These are phyloP conservation scores for Emberiza fucata DNA, from an alignment of 2,113 vertebrate genomes.

Conservation along the genomic window DNA sequence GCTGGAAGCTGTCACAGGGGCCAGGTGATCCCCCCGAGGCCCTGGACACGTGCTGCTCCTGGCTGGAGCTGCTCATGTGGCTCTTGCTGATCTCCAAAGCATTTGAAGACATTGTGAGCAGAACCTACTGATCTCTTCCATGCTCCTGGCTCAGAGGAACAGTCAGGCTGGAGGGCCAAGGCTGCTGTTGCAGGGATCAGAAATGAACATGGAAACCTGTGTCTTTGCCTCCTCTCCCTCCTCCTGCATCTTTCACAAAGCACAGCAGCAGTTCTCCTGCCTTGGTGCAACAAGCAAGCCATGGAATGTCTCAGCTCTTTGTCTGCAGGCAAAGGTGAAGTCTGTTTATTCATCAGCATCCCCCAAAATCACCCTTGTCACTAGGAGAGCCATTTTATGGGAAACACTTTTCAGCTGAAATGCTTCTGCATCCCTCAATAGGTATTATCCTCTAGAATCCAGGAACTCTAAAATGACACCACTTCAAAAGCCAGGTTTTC, in stretches of 20 bases:
- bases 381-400: background rate
- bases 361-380: background rate
- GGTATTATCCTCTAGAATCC: background rate
- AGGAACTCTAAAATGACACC: background rate
- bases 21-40: background rate
- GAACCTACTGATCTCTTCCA: background rate
- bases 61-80: fast-evolving
- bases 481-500: background rate
- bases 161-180: background rate
- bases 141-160: background rate
- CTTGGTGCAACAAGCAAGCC: fast-evolving
- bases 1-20: background rate
- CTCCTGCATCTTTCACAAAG: background rate
- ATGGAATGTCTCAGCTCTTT: background rate
- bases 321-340: background rate
- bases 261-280: background rate
- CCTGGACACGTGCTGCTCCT: fast-evolving
- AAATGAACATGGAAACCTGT: background rate
- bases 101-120: background rate
- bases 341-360: background rate
- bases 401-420: background rate
- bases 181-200: background rate
- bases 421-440: background rate
- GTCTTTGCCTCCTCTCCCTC: background rate
- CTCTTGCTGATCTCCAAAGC: background rate